These are phyloP conservation scores for Autographa gamma DNA, from an alignment of 2,888 invertebrate species.

Conservation along the genomic window DNA sequence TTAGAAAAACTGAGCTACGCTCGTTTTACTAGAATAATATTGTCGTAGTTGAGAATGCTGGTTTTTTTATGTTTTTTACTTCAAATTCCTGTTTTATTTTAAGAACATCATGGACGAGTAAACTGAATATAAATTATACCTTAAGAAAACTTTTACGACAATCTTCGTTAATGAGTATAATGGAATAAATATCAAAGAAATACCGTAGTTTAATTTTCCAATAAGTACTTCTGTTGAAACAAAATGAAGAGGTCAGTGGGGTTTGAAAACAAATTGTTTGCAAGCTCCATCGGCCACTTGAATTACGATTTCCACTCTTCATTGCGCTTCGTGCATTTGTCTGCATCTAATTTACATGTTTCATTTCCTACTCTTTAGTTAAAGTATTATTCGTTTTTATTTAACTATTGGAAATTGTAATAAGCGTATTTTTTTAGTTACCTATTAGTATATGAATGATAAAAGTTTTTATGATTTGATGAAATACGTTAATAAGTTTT, in stretches of 20 bases:
- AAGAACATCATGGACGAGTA: conserved; percentile 9
- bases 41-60: conserved; percentile 32
- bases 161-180: background rate
- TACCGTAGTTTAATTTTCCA: conserved; percentile 25
- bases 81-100: conserved; percentile 31
- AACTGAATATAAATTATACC: background rate
- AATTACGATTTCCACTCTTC: conserved; percentile 38
- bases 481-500: too few relatives aligned
- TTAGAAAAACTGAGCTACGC: conserved; percentile 52
- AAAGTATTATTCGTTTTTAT: background rate
- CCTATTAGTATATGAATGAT: too few relatives aligned
- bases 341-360: conserved; percentile 29
- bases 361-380: conserved; percentile 25
- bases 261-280: conserved; percentile 32
- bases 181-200: background rate
- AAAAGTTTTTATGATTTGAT: background rate
- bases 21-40: conserved; percentile 56
- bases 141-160: background rate
- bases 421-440: background rate
- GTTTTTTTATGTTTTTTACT: conserved; percentile 48
- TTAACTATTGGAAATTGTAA: background rate
- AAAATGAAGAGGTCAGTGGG: background rate
- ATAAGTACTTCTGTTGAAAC: conserved; percentile 7
- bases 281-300: conserved; percentile 35
- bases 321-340: conserved; percentile 24